These are phyloP conservation scores for Hyles euphorbiae DNA, from an alignment of 1,140 invertebrate genomes.

Conservation along the genomic window DNA sequence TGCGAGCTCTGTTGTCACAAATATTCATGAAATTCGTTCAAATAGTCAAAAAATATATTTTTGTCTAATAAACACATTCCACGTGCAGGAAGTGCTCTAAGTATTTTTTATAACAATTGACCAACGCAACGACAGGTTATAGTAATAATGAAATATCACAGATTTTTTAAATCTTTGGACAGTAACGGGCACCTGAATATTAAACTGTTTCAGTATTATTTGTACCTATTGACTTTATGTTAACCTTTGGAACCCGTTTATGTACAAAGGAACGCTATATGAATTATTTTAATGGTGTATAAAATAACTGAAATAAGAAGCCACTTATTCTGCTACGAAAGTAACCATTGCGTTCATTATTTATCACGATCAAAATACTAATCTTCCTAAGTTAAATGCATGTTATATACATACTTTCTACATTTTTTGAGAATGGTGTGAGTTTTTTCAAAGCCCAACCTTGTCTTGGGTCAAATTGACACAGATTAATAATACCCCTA, in stretches of 20 bases:
- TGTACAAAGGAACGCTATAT: constrained; percentile 67
- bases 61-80: constrained; percentile 65
- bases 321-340: constrained; percentile 66
- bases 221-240: constrained; percentile 55
- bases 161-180: constrained; percentile 75
- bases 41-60: constrained; percentile 75
- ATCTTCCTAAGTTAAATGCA: constrained; percentile 68
- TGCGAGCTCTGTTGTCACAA: constrained; percentile 66
- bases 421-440: constrained; percentile 47
- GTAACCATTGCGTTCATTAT: constrained; percentile 55
- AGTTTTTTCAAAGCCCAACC: constrained; percentile 53
- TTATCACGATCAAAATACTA: constrained; percentile 60
- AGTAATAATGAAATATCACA: constrained; percentile 75
- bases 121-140: constrained; percentile 74
- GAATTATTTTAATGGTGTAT: constrained; percentile 58
- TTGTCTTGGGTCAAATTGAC: constrained; percentile 46
- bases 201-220: constrained; percentile 46
- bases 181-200: constrained; percentile 66
- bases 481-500: constrained; percentile 51
- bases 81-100: constrained; percentile 61
- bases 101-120: constrained; percentile 71
- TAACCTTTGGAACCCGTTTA: constrained; percentile 62
- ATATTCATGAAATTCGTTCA: constrained; percentile 68
- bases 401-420: constrained; percentile 64
- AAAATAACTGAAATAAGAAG: constrained; percentile 62